These are phyloP conservation scores for Mercenaria mercenaria DNA, from an alignment of 1,140 invertebrate genomes.

Conservation along the genomic window DNA sequence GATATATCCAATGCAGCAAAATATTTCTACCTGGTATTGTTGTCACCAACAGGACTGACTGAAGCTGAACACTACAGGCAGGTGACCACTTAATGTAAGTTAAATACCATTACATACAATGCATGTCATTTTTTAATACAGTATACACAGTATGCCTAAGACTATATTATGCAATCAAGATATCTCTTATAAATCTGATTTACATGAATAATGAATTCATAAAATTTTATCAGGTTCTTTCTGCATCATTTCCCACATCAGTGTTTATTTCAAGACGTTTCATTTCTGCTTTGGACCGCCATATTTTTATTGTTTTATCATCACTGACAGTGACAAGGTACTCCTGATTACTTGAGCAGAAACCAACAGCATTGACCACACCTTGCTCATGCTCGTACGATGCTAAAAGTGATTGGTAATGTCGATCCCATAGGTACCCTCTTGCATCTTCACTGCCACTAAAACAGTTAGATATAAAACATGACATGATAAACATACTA, in stretches of 20 bases:
- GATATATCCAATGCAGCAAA: too few relatives aligned
- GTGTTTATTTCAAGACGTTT: conserved; percentile 27
- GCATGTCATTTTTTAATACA: too few relatives aligned
- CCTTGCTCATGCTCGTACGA: conserved; percentile 70
- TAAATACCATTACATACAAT: too few relatives aligned
- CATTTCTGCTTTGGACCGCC: conserved; percentile 72
- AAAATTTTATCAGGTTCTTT: background rate
- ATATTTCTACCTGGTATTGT: too few relatives aligned
- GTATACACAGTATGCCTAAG: too few relatives aligned
- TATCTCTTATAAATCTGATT: too few relatives aligned
- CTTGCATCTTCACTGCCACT: conserved; percentile 78
- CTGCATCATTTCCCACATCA: background rate
- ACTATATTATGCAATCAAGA: too few relatives aligned
- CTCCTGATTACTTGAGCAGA: conserved; percentile 76
- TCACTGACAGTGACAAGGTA: conserved; percentile 79
- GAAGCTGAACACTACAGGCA: too few relatives aligned
- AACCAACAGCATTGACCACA: conserved; percentile 79
- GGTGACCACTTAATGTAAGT: too few relatives aligned
- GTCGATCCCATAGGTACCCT: conserved; percentile 78
- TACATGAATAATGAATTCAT: too few relatives aligned
- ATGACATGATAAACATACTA: too few relatives aligned
- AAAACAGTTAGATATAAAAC: conserved; percentile 50
- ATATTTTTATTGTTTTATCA: conserved; percentile 77
- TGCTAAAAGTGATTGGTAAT: conserved; percentile 69
- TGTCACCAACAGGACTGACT: too few relatives aligned